Conservation (phyloP, 2,113 vertebrate genomes). For the Ramphastos sulfuratus region DNA sequence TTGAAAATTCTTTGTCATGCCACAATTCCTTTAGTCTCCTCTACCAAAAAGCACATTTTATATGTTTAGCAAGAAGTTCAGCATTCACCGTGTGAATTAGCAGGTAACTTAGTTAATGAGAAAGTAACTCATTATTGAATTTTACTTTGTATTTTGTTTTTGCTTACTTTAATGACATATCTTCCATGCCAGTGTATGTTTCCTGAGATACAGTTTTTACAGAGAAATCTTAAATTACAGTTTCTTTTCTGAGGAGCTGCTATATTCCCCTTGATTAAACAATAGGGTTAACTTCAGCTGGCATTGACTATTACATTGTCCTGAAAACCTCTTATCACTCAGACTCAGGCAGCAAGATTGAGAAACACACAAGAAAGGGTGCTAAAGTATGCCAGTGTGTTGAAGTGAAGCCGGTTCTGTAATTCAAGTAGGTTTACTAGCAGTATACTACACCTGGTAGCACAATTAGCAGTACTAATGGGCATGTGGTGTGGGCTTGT, state of each 20-base stretch:
- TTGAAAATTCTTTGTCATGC: not conserved
- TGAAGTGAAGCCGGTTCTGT: not conserved
- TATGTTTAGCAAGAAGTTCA: not conserved
- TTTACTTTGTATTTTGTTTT: not conserved
- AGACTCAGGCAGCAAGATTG: not conserved
- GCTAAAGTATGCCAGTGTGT: not conserved
- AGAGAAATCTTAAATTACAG: not conserved
- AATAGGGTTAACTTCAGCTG: not conserved
- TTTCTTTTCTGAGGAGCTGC: not conserved
- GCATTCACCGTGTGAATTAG: not conserved
- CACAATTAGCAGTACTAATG: not conserved
- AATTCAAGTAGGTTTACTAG: not conserved
- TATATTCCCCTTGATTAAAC: not conserved
- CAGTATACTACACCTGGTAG: not conserved
- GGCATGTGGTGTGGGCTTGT: not conserved
- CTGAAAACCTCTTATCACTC: not conserved
- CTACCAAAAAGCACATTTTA: not conserved
- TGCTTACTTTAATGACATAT: not conserved
- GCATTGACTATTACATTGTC: not conserved
- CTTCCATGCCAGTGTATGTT: not conserved
- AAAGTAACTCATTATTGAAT: not conserved
- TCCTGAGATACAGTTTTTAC: not conserved
- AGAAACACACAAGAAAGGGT: not conserved
- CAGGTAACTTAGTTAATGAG: not conserved
- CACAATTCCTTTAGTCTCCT: not conserved